Evolutionary conservation across 2,888 invertebrate species (phyloP).

Genomic region (Dermolepida albohirtum): DNA sequence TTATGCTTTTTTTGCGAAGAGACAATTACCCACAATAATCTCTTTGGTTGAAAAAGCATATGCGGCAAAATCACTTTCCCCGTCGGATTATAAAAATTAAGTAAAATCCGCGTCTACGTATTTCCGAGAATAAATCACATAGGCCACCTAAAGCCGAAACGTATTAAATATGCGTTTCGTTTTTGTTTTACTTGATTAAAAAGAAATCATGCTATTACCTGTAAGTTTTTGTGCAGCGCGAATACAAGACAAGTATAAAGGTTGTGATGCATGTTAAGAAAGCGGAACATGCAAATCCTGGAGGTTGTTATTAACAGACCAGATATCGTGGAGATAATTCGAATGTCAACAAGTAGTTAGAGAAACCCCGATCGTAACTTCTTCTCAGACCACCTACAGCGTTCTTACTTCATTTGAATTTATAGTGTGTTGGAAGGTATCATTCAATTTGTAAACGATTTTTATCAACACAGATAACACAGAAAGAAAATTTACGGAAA

Average conservation of each 20-base stretch:
- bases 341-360: conserved; percentile 54
- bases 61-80: background rate
- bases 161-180: no score
- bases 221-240: background rate
- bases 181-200: no score
- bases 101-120: background rate
- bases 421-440: conserved; percentile 42
- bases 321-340: conserved; percentile 54
- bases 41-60: background rate
- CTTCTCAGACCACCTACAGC: conserved; percentile 49
- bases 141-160: no score
- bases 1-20: background rate
- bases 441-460: conserved; percentile 23
- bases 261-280: conserved; percentile 16
- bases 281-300: conserved; percentile 19
- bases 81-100: conserved; percentile 1
- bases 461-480: conserved; percentile 15
- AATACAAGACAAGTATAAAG: conserved; percentile 2
- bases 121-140: conserved; percentile 1
- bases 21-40: background rate
- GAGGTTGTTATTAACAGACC: conserved; percentile 50
- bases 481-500: conserved; percentile 7
- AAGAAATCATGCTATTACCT: no score
- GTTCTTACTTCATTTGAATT: conserved; percentile 40
- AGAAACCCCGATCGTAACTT: conserved; percentile 44